A percentile compares a stretch with the other conserved stretches of the same genome.
phyloP scores from a whole-genome alignment of 2,113 vertebrate genomes.

The Genyomyrus donnyi region DNA sequence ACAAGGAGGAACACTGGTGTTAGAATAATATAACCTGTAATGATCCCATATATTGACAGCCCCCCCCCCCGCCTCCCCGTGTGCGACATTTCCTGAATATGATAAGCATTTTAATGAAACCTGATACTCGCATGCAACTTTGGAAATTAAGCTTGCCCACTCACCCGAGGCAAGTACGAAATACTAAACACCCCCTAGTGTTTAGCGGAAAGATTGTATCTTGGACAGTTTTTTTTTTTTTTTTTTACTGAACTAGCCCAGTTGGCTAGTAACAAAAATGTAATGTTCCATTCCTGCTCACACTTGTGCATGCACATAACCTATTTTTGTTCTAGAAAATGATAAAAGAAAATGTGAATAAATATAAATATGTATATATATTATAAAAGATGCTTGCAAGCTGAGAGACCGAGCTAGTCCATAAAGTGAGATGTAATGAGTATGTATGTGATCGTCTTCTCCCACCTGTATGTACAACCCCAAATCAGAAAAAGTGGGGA shows the following conservation, averaged over 20 bases:
- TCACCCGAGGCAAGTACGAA: background rate
- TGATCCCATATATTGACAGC: background rate
- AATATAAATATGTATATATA: background rate
- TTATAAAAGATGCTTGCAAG: background rate
- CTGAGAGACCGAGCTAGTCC: background rate
- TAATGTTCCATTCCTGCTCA: background rate
- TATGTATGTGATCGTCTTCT: background rate
- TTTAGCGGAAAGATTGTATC: background rate
- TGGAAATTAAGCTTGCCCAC: background rate
- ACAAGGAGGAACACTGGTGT: background rate
- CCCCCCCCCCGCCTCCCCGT: background rate
- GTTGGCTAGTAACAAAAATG: background rate
- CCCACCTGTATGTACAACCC: background rate
- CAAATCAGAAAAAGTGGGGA: too few species aligned
- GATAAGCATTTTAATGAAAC: background rate
- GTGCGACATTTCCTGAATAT: background rate
- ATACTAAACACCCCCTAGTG: background rate
- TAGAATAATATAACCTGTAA: background rate
- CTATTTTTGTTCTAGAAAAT: background rate
- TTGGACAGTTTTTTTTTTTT: background rate
- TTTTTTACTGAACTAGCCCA: background rate
- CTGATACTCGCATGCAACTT: background rate
- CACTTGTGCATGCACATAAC: background rate
- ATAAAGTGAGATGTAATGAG: background rate
- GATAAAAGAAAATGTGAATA: background rate